Evolutionary conservation across 2,888 invertebrate genomes (phyloP).

Genomic region (Drosophila neotestacea): DNA sequence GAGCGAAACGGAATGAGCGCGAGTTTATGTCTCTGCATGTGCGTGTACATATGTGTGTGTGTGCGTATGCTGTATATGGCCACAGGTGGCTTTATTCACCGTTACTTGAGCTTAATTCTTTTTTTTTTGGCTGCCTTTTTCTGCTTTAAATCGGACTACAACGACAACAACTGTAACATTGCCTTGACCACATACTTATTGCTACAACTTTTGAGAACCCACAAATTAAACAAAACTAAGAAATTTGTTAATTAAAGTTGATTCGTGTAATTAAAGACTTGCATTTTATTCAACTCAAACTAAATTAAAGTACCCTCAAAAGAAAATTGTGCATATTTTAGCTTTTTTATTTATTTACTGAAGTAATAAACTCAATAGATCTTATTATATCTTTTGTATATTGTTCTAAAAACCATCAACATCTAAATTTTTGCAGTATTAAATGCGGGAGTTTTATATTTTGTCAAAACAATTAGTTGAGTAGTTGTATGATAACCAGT

Average conservation of each 20-base stretch:
- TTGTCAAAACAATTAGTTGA: no score
- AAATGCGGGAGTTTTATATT: no score
- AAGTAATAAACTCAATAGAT: no score
- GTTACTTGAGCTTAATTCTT: conserved; percentile 48
- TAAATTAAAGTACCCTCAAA: neutral
- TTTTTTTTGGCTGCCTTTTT: conserved; percentile 20
- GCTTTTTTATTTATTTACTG: no score
- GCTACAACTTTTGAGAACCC: conserved; percentile 8
- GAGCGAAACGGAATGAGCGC: conserved; percentile 20
- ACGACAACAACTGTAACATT: conserved; percentile 11
- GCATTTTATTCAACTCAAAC: neutral
- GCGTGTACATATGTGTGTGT: neutral
- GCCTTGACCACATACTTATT: conserved; percentile 25
- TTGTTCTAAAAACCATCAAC: no score
- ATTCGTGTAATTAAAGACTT: no score
- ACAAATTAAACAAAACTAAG: neutral
- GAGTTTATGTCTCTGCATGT: neutral
- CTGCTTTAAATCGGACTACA: conserved; percentile 1
- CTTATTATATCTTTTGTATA: no score
- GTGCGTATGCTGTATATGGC: conserved; percentile 32
- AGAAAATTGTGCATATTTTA: no score
- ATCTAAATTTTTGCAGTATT: no score
- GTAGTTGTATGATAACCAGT: no score
- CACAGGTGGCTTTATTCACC: conserved; percentile 65
- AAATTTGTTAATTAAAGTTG: neutral